Percentiles rank a stretch among this genome's conserved stretches.
Evolutionary conservation across 2,797 vertebrate species (phyloP).

Genomic region (Sebastiscus tertius): DNA sequence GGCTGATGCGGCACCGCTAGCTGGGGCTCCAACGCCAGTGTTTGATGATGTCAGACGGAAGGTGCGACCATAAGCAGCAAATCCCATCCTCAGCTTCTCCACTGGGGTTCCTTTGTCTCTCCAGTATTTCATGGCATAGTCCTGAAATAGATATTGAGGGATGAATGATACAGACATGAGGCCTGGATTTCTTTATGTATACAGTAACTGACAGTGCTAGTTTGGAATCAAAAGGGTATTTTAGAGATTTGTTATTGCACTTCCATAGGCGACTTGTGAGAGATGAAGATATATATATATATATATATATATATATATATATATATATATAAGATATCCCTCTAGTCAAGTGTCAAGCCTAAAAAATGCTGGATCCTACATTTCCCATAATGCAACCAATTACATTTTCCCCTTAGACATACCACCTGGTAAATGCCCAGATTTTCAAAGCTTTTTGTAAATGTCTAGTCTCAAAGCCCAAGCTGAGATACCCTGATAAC

Average conservation of each 20-base stretch:
- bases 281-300: not conserved
- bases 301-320: too few species aligned
- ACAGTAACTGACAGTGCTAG: not conserved
- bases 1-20: conserved; percentile 79
- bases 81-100: conserved; percentile 86
- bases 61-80: conserved; percentile 84
- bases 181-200: not conserved
- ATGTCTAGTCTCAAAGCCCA: not conserved
- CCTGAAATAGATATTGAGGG: conserved; percentile 52
- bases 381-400: too few species aligned
- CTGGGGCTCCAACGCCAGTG: conserved; percentile 72
- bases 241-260: not conserved
- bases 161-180: not conserved
- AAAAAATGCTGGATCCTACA: not conserved
- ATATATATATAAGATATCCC: not conserved
- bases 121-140: conserved; percentile 87
- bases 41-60: conserved; percentile 75
- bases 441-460: not conserved
- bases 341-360: not conserved
- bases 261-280: not conserved
- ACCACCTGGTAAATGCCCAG: not conserved
- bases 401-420: not conserved
- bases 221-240: not conserved
- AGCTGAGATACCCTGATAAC: not conserved
- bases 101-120: conserved; percentile 79